These are phyloP conservation scores for Vanacampus margaritifer DNA, from an alignment of 2,113 vertebrate species.

Conservation along the genomic window DNA sequence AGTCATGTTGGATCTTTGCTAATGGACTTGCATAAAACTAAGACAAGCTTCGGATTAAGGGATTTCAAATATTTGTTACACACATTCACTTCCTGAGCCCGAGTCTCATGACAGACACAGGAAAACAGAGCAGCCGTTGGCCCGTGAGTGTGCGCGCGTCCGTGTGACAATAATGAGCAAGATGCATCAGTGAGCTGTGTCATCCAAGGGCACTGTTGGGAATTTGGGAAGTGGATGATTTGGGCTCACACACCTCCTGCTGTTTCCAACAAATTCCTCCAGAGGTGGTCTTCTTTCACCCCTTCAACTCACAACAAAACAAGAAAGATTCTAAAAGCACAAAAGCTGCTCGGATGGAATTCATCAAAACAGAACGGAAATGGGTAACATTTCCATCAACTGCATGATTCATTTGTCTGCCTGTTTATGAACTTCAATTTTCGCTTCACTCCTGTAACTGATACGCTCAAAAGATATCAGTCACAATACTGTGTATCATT, in stretches of 20 bases:
- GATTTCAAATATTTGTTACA: conserved; percentile 2
- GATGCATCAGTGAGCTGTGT: conserved; percentile 88
- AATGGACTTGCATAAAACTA: background rate
- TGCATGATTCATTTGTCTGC: no score
- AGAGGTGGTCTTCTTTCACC: conserved; percentile 4
- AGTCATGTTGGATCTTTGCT: background rate
- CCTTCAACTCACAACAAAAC: conserved; percentile 33
- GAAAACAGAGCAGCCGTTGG: conserved; percentile 47
- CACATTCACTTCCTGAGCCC: conserved; percentile 6
- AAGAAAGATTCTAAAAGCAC: conserved; percentile 12
- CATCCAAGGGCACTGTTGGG: conserved; percentile 73
- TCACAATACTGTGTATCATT: no score
- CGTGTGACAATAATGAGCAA: conserved; percentile 87
- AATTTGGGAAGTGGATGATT: conserved; percentile 36
- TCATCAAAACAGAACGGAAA: no score
- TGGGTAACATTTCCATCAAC: no score
- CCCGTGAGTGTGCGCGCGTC: background rate
- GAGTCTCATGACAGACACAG: conserved; percentile 60
- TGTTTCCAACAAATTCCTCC: conserved; percentile 58
- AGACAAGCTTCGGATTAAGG: background rate
- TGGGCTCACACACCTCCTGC: conserved; percentile 24
- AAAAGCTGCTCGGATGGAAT: no score
- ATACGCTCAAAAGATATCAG: no score
- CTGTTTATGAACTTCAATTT: no score
- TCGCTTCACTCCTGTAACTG: no score